Base-by-base conservation (phyloP, 2,797 vertebrate genomes). In the Bothrops alternatus region DNA sequence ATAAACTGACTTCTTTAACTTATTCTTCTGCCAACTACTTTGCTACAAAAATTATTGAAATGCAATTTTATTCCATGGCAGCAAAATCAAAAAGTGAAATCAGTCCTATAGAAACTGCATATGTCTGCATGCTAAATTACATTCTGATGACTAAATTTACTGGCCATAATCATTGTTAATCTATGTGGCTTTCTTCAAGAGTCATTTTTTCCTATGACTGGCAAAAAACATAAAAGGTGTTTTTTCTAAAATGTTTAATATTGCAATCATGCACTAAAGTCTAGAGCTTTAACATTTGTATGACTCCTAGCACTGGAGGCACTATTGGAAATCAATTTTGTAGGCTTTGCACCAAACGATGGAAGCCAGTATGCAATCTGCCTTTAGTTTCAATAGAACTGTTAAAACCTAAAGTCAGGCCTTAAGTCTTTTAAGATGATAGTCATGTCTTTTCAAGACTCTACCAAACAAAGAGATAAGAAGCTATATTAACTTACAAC, bases 11-110 rank as follows among this genome's bases (percentile, higher is more conserved):
- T 89, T n/a, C 18, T 55, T 57, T 78, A n/a, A 53, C 28, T n/a
- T 11, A 47, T 65, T 86, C 50, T 65, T 63, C 61, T 85, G 28
- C 55, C 89, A 37, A 14, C 50, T 86, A 42, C n/a, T 16, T 23
- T 92, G 0, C 90, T 95, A 23, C 90, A 32, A 92, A 91, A 93
- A 65, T n/a, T 18, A 90, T 53, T 32, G 92, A 93, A 95, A 89
- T 42, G 3, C 87, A 93, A 95, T 85, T 91, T 53, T 25, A 93
- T 61, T 20, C 65, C 50, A 73, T 25, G 6, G 89, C 87, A 95
- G 73, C 94, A 93, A 95, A 94, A 93, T 55, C 58, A 0, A 25
- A 25, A 93, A 63, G 88, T 13, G 55, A 90, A 86, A 93, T 92
- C 87, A 95, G 89, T 93, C 91, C 85, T 87, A 92, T 89, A 92